Base-by-base conservation (phyloP, 2,113 vertebrate species). In the Pipra filicauda region DNA sequence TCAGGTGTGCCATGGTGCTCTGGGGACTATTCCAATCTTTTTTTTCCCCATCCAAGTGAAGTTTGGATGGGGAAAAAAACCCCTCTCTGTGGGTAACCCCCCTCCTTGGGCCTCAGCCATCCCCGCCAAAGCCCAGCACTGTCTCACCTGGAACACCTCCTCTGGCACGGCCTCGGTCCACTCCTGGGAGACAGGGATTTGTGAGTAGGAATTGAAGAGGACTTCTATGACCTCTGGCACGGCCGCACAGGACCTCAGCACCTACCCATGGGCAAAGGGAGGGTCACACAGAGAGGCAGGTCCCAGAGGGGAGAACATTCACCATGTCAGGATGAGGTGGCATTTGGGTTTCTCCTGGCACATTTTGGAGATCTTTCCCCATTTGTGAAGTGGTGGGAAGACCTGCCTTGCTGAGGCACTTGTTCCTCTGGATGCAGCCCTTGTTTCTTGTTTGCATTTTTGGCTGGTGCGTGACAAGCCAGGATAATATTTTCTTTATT, bases 141-240 rank as follows among this genome's bases (percentile, higher is more conserved):
- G 0, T 33, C 95, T 88, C 82, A 98, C 98, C 98, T 98, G 96
- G 35, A 97, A 95, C 26, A 94, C 82, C 10, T 98, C 97, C 11
- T 97, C 91, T 0, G 98, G 98, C 66, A 98, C 91, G 0, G 65
- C 95, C 48, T 97, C 82, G 1, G 43, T 52, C 98, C 98, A 98
- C 62, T 97, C 97, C 91, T 90, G 95, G 0, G 97, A 97, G 21
- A 98, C 16, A 0, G 52, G 87, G 59, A 98, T 97, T 46, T 97
- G 97, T 0, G 92, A n/a, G 80, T 97, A 98, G 91, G 98, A 98
- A 37, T 98, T 98, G 91, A 98, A 97, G 35, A 98, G 96, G 15
- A 98, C 93, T 73, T 98, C 97, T 0, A 98, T 84, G 55, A 98
- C 94, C 17, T 95, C 93, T 0, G 98, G 98, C 62, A 95, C 49